Percentiles rank a stretch among this genome's conserved stretches.
Evolutionary conservation across 2,113 vertebrate genomes (phyloP).

Genomic region (Ibidorhyncha struthersii): DNA sequence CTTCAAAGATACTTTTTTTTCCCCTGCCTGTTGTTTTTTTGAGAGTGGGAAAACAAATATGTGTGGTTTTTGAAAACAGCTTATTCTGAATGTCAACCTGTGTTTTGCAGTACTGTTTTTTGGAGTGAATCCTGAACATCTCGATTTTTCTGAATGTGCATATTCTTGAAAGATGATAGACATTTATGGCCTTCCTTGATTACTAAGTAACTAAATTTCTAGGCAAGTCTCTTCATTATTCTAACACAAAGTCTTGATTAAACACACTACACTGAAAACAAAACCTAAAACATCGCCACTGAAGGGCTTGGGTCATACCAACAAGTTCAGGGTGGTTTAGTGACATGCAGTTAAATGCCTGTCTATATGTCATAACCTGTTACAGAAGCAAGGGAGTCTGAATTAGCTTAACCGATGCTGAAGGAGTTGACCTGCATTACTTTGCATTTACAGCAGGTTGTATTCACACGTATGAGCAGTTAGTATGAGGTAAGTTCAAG

Average conservation of each 20-base stretch:
- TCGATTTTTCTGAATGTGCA: not conserved
- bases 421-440: not conserved
- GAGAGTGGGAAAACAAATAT: not conserved
- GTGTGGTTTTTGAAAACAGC: not conserved
- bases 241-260: not conserved
- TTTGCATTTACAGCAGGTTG: not conserved
- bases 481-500: not conserved
- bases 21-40: not conserved
- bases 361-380: not conserved
- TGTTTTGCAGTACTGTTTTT: not conserved
- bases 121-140: not conserved
- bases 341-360: not conserved
- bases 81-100: not conserved
- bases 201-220: not conserved
- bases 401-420: not conserved
- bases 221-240: not conserved
- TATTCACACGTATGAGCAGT: not conserved
- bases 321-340: not conserved
- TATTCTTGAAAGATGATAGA: not conserved
- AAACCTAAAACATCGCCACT: not conserved
- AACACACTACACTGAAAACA: not conserved
- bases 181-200: not conserved
- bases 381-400: not conserved
- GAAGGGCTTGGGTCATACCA: not conserved
- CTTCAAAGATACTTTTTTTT: not conserved